Base-by-base conservation (phyloP, 2,113 vertebrate genomes). In the Mixornis gularis region DNA sequence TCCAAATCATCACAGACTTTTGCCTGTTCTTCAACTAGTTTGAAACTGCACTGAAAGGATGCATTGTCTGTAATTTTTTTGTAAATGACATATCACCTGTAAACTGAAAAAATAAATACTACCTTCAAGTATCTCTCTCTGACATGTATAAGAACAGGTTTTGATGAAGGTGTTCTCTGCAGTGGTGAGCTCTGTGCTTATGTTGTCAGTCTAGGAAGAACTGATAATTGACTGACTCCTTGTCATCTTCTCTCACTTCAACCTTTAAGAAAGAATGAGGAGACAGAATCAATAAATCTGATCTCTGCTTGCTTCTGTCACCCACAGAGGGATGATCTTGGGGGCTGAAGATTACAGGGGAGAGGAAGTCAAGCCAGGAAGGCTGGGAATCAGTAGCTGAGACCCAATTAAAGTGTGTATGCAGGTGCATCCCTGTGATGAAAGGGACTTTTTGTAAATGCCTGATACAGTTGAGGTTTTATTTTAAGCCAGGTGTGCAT, bases 71-170 rank as follows among this genome's bases (percentile, higher is more conserved):
- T 97, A 95, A 90, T 98, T 97, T 97, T 97, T 95, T 94, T 94
- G 97, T 98, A 98, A 98, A 97, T 98, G 97, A 98, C 55, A 81
- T 96, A 94, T 97, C 96, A 97, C 94, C 91, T 97, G 97, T 98
- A 98, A 98, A 97, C 97, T 97, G 95, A 97, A 94, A 91, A 97
- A 98, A 98, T 98, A 98, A 98, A 98, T 97, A 95, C 72, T 97
- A 95, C 93, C 95, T 96, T 97, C 93, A 96, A 96, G 90, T 95
- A 76, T 86, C 95, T 94, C 92, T 95, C 94, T 97, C 94, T 94
- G 91, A 90, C 77, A 92, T 83, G 55, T 70, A 58, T 95, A 87
- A 94, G 85, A 69, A 51, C 59, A 95, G 89, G 79, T 89, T 87
- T 72, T 76, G 73, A 22, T 78, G 63, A 17, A 80, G 24, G 46